Evolutionary conservation across 2,888 invertebrate species (phyloP), one percentile per base, ranked within the genome.

Genomic region (Rotaria socialis): DNA sequence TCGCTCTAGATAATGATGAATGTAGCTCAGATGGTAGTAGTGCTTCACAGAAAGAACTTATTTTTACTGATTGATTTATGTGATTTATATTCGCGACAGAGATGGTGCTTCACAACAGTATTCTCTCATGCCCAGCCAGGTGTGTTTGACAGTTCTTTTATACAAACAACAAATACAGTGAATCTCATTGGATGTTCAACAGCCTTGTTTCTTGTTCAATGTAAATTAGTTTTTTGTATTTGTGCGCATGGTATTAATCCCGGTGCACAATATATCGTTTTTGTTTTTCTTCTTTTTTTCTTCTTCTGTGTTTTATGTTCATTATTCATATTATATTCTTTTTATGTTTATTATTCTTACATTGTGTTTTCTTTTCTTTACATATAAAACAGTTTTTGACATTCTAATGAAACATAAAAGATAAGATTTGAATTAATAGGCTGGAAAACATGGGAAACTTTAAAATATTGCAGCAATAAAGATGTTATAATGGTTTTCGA

Each of bases 101-200:
- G 35, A 14, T 35, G 27, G 67, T 67, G 35, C 67, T 67, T 67
- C 5, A 67, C 11, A 67, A 67, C 67, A 67, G 67, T 67, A 67
- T 67, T 67, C 67, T 67, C 67, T 67, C 35, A 67, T 67, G 67
- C 35, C 35, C 19, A 35, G 35, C 35, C 67, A 67, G 27, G 67
- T 67, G 67, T 67, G 4, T 7, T 35, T 41, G 35, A 67, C 67
- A 67, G 67, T 67, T 67, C 5, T 0, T 67, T 35, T 67, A 35
- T 67, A 67, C 6, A 67, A 67, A 67, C 19, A 67, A 67, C 35
- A 67, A 67, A 67, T 67, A 67, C 67, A 67, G 67, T 35, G 67
- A 67, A 67, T 67, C 67, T 67, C 67, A 67, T 67, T 67, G 67
- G 67, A 67, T 67, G 67, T 67, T 67, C 6, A 67, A 67, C 67